Evolutionary conservation across 2,113 vertebrate species (phyloP).

Genomic region (Mustela lutreola): DNA sequence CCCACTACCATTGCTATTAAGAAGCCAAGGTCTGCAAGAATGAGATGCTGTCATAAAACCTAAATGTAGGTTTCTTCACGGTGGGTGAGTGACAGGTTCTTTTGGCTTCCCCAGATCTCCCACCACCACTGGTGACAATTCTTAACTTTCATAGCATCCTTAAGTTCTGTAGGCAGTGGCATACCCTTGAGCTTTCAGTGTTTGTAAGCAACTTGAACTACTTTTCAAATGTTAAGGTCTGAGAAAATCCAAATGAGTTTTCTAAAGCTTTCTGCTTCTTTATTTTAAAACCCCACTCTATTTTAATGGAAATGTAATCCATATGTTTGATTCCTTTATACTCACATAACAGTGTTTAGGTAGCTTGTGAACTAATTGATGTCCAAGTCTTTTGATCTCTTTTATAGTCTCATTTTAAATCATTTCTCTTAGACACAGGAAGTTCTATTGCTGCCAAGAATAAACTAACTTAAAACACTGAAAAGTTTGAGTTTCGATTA

Average conservation of each 20-base stretch:
- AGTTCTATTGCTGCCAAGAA: slow-evolving; percentile 64
- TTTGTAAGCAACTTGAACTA: slow-evolving; percentile 22
- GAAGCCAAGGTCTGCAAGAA: background rate
- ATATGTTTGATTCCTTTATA: slow-evolving; percentile 64
- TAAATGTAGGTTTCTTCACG: background rate
- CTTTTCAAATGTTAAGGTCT: slow-evolving; percentile 58
- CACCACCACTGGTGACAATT: background rate
- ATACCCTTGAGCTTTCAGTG: background rate
- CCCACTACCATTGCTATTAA: too few species aligned
- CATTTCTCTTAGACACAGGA: slow-evolving; percentile 66
- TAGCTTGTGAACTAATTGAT: slow-evolving; percentile 66
- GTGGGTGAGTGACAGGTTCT: background rate
- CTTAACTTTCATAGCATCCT: background rate
- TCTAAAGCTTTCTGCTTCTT: slow-evolving; percentile 46
- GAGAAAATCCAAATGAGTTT: slow-evolving; percentile 59
- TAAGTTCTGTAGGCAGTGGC: background rate
- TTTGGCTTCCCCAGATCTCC: background rate
- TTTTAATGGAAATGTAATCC: slow-evolving; percentile 69
- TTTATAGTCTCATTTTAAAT: slow-evolving; percentile 67
- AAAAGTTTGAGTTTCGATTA: slow-evolving; percentile 68
- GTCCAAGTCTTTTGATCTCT: slow-evolving; percentile 63
- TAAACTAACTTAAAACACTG: slow-evolving; percentile 62
- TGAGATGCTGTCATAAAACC: background rate
- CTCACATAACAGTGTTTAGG: slow-evolving; percentile 60
- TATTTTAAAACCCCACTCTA: slow-evolving; percentile 35